phyloP scores from a whole-genome alignment of 2,113 vertebrate genomes.

The Laterallus jamaicensis region DNA sequence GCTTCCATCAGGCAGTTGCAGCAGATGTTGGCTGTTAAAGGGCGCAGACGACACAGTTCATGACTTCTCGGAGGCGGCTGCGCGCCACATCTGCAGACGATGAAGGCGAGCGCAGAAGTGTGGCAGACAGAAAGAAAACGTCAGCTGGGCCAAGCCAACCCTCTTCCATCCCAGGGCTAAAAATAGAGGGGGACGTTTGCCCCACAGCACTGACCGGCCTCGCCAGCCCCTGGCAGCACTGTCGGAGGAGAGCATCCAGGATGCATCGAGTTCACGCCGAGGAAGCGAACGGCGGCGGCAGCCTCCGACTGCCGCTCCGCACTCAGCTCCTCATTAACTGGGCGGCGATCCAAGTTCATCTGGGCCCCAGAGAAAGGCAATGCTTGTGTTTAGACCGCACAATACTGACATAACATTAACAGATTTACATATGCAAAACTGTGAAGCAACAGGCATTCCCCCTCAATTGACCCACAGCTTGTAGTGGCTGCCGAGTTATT shows the following conservation, averaged over 20 bases:
- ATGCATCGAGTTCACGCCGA: conserved; percentile 50
- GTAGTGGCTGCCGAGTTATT: conserved; percentile 89
- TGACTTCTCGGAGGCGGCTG: conserved; percentile 79
- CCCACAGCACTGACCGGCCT: conserved; percentile 52
- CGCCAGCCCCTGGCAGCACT: conserved; percentile 47
- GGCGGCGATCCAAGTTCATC: conserved; percentile 85
- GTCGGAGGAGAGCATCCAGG: conserved; percentile 65
- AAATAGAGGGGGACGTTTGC: conserved; percentile 71
- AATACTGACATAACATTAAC: conserved; percentile 88
- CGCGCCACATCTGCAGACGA: conserved; percentile 82
- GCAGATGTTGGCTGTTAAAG: conserved; percentile 87
- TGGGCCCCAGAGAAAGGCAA: conserved; percentile 83
- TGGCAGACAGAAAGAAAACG: conserved; percentile 70
- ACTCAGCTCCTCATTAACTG: conserved; percentile 78
- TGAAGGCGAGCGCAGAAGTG: conserved; percentile 76
- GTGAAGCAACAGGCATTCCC: conserved; percentile 89
- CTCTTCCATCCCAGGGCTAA: conserved; percentile 73
- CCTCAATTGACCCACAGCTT: conserved; percentile 89
- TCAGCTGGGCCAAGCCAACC: conserved; percentile 65
- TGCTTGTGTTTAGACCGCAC: conserved; percentile 83
- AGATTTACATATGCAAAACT: conserved; percentile 88
- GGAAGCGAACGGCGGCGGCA: conserved; percentile 68
- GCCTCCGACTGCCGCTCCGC: conserved; percentile 69
- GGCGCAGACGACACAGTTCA: conserved; percentile 85
- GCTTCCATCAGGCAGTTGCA: conserved; percentile 75